Evolutionary conservation across 2,888 invertebrate species (phyloP), one percentile per base, ranked within the genome.

Genomic region (Odontomyia ornata): DNA sequence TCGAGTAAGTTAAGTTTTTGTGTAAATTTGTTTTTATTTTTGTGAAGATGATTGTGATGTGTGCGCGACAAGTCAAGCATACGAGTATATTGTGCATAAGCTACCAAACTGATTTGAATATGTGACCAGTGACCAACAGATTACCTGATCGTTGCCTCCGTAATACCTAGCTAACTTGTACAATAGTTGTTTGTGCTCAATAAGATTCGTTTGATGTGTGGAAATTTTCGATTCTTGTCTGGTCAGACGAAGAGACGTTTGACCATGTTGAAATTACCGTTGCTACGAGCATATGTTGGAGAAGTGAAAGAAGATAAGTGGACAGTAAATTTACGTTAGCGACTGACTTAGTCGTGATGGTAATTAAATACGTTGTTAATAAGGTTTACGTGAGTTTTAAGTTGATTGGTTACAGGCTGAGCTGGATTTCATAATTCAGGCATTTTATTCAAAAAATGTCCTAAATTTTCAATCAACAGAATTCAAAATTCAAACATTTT

Each of bases 91-190:
- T 43, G 7, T 64, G 62, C 25, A 65, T 36, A 36, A 65, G 36
- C 65, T 36, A 65, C 36, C 52, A 52, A 52, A 36, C 65, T 65
- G 36, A 36, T 65, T 65, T 36, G 15, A 30, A 65, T 65, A 65
- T 27, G 18, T 52, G 52, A 52, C 36, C 36, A 62, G 65, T 65
- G 36, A 30, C 15, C 18, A 4, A 52, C 52, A 52, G 52, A 15
- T 52, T 18, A 18, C 18, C 15, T 52, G 52, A 52, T 52, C 52
- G 52, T n/a, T 9, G 52, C 52, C 52, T 18, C 52, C 52, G 52
- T n/a, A 52, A 52, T 52, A 36, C 36, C 9, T 36, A 36, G 9
- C 36, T 36, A 36, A 36, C 36, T 5, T 36, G 36, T n/a, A n/a
- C n/a, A n/a, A n/a, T 43, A 43, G 43, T 52, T 13, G 18, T 52